Percentiles rank a stretch among this genome's conserved stretches.
Evolutionary conservation across 2,797 vertebrate genomes (phyloP).

Genomic region (Coccyzus lansbergi): DNA sequence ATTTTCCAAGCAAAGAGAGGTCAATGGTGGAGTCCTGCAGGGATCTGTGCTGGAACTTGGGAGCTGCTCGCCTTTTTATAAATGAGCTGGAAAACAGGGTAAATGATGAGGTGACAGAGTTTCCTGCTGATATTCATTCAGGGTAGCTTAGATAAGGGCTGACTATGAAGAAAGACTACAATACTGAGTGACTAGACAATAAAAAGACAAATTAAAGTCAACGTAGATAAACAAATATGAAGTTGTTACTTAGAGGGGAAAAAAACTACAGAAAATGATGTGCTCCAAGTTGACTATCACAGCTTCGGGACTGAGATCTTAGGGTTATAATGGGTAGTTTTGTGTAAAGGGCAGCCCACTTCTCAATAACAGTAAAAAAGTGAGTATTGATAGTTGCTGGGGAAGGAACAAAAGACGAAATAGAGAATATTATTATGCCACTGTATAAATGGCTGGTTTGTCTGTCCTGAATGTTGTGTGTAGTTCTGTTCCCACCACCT

Average conservation of each 20-base stretch:
- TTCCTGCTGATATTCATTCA: neutral
- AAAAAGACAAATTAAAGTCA: conserved; percentile 27
- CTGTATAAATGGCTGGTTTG: neutral
- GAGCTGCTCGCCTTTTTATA: conserved; percentile 23
- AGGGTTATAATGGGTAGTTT: neutral
- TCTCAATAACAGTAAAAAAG: neutral
- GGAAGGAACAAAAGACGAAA: neutral
- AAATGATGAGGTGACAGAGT: conserved; percentile 40
- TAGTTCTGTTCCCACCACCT: neutral
- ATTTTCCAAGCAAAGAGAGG: conserved; percentile 53
- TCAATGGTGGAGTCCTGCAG: conserved; percentile 62
- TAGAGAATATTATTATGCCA: neutral
- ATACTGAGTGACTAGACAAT: neutral
- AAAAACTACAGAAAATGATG: neutral
- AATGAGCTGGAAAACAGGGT: conserved; percentile 60
- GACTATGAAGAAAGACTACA: neutral
- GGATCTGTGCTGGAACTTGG: conserved; percentile 64
- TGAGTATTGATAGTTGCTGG: neutral
- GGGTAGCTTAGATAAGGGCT: neutral
- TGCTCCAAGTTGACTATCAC: conserved; percentile 7
- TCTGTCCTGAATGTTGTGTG: neutral
- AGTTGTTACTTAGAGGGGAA: neutral
- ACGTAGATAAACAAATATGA: neutral
- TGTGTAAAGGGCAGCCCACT: neutral
- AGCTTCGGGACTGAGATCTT: neutral